These are phyloP conservation scores for Euwallacea similis DNA, from an alignment of 1,140 invertebrate genomes.

Conservation along the genomic window DNA sequence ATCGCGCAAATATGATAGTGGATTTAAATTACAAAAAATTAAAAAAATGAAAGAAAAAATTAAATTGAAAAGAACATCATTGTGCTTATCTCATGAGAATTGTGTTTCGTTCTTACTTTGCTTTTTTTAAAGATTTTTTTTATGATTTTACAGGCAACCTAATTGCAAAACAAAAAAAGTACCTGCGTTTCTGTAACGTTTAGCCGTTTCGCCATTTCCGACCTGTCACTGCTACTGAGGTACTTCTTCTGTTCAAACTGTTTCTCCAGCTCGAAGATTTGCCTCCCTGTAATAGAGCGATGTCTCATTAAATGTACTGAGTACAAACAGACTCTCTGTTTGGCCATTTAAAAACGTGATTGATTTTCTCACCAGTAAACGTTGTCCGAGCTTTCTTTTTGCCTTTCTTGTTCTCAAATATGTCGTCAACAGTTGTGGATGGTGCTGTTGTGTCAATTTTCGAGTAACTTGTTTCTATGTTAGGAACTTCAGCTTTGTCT, in stretches of 20 bases:
- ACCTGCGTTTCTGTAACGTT: conserved; percentile 97
- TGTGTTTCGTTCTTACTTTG: too few species aligned
- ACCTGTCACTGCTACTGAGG: conserved; percentile 89
- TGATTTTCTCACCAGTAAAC: conserved; percentile 72
- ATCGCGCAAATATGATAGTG: too few species aligned
- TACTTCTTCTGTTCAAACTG: conserved; percentile 97
- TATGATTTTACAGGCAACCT: too few species aligned
- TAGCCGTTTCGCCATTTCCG: conserved; percentile 90
- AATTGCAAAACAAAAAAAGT: conserved; percentile 24
- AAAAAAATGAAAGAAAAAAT: too few species aligned
- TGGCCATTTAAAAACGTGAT: not conserved
- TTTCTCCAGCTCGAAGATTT: conserved; percentile 95
- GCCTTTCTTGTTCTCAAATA: conserved; percentile 67
- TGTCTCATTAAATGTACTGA: not conserved
- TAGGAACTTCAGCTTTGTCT: conserved; percentile 7
- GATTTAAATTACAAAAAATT: too few species aligned
- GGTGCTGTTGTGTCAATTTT: conserved; percentile 24
- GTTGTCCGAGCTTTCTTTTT: conserved; percentile 95
- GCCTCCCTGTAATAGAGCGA: conserved; percentile 74
- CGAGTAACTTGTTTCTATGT: conserved; percentile 8
- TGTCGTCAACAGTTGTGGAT: conserved; percentile 47
- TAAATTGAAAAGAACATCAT: too few species aligned
- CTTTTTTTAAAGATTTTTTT: too few species aligned
- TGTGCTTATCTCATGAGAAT: too few species aligned
- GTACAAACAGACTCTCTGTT: not conserved